These are phyloP conservation scores for Elysia chlorotica DNA, from an alignment of 1,140 invertebrate genomes.

Conservation along the genomic window DNA sequence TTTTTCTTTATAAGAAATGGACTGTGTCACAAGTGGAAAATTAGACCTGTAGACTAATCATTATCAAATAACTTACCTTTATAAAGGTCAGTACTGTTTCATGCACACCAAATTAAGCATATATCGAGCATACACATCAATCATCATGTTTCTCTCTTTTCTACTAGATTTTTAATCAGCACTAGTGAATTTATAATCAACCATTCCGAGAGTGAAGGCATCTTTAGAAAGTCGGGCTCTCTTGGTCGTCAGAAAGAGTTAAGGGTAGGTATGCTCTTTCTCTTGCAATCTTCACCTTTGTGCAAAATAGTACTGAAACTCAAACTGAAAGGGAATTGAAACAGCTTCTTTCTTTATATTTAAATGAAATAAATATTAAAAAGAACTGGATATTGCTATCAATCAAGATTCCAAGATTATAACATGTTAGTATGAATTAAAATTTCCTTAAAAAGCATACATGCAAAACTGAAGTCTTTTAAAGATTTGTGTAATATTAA, in stretches of 20 bases:
- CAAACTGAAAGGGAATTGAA: background rate
- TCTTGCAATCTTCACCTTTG: background rate
- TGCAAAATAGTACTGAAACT: background rate
- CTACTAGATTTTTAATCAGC: slow-evolving; percentile 70
- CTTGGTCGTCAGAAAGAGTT: slow-evolving; percentile 79
- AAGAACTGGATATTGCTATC: no score
- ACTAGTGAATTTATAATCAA: slow-evolving; percentile 72
- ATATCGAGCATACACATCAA: background rate
- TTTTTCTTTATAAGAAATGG: no score
- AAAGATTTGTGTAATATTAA: no score
- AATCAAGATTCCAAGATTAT: background rate
- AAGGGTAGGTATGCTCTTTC: slow-evolving; percentile 65
- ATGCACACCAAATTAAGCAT: no score
- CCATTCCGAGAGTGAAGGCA: slow-evolving; percentile 75
- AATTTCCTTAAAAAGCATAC: background rate
- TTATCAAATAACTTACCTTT: no score
- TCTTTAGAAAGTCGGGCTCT: slow-evolving; percentile 85
- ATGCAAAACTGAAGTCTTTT: slow-evolving; percentile 16
- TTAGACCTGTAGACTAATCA: no score
- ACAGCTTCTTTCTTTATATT: no score
- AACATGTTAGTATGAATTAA: background rate
- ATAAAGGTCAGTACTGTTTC: no score
- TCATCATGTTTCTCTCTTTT: background rate
- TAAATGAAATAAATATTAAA: no score
- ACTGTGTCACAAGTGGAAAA: no score